These are phyloP conservation scores for Antitype chi DNA, from an alignment of 2,888 invertebrate genomes.

Conservation along the genomic window DNA sequence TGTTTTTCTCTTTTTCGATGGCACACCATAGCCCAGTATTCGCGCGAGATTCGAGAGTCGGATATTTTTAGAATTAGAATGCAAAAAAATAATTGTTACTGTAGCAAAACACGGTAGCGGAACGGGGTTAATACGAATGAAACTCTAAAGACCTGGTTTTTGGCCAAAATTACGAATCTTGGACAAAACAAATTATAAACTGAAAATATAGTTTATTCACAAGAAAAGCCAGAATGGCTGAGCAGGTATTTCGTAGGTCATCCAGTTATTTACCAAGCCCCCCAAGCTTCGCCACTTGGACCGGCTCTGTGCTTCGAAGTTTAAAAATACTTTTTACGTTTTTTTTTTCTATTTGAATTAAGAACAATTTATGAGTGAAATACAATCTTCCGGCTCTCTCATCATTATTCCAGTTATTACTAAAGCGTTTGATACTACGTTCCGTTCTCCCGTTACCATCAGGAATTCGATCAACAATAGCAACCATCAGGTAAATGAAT, in stretches of 20 bases:
- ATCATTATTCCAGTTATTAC: background rate
- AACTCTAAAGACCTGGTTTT: slow-evolving; percentile 36
- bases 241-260: background rate
- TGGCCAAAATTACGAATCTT: background rate
- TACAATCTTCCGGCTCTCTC: background rate
- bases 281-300: too few species aligned
- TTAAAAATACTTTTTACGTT: background rate
- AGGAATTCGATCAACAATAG: too few species aligned
- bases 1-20: background rate
- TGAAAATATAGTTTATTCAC: background rate
- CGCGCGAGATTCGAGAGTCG: slow-evolving; percentile 24
- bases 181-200: background rate
- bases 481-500: background rate
- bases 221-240: background rate
- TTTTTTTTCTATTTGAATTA: background rate
- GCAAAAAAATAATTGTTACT: slow-evolving; percentile 52
- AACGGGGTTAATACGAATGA: slow-evolving; percentile 31
- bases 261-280: background rate
- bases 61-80: slow-evolving; percentile 61
- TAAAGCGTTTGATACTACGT: background rate
- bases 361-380: too few species aligned
- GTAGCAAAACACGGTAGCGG: slow-evolving; percentile 38
- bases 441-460: background rate
- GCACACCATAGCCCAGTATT: slow-evolving; percentile 19
- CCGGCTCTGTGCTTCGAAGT: too few species aligned